Evolutionary conservation across 2,888 invertebrate genomes (phyloP).

Genomic region (Myopa testacea): DNA sequence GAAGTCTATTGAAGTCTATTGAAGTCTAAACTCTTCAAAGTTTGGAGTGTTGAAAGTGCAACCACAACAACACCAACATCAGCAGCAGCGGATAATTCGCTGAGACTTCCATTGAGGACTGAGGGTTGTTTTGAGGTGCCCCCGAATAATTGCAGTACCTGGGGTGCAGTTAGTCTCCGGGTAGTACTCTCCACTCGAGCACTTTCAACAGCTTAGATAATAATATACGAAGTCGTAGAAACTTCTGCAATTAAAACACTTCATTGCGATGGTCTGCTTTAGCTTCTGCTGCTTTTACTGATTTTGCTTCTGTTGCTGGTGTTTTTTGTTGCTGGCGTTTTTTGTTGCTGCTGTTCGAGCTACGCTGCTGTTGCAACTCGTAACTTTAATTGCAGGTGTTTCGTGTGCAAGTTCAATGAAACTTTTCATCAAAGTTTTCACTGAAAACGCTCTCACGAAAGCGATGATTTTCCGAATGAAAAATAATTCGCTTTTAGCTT

Average conservation of each 20-base stretch:
- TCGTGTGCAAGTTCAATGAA: slow-evolving; percentile 37
- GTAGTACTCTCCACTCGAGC: background rate
- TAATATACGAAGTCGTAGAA: slow-evolving; percentile 23
- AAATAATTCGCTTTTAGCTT: background rate
- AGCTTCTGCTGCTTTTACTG: no score
- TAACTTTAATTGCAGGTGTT: slow-evolving; percentile 33
- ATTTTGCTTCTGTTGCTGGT: background rate
- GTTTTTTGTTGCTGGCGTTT: background rate
- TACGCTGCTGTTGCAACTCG: background rate
- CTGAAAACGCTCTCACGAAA: background rate
- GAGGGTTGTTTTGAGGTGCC: background rate
- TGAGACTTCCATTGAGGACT: background rate
- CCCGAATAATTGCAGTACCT: background rate
- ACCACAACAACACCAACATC: background rate
- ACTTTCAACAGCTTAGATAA: slow-evolving; percentile 29
- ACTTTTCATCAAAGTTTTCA: slow-evolving; percentile 24
- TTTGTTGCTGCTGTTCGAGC: no score
- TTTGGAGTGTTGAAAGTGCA: slow-evolving; percentile 2
- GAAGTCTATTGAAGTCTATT: no score
- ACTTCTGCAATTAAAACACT: slow-evolving; percentile 47
- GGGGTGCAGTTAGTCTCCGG: background rate
- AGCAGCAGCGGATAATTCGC: background rate
- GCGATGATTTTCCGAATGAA: no score
- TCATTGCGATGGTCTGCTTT: background rate
- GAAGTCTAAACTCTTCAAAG: background rate